Evolutionary conservation across 1,140 invertebrate species (phyloP).

Genomic region (Mylabris phalerata): DNA sequence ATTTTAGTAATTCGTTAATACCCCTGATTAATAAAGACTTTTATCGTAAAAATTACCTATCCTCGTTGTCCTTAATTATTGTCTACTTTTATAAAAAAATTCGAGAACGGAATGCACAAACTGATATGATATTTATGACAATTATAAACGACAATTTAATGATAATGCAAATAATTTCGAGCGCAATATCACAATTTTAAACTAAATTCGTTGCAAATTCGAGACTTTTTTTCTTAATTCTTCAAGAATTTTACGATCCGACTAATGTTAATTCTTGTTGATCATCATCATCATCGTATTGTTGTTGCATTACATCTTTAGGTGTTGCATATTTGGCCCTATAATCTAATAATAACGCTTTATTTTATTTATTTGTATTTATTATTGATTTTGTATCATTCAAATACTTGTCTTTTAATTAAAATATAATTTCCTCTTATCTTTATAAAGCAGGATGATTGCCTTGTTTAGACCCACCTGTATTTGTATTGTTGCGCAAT

Average conservation of each 20-base stretch:
- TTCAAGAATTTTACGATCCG: not conserved
- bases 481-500: slow-evolving; percentile 12
- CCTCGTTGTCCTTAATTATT: too few relatives aligned
- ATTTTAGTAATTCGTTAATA: too few relatives aligned
- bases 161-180: too few relatives aligned
- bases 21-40: too few relatives aligned
- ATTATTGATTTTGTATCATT: too few relatives aligned
- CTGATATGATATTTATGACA: too few relatives aligned
- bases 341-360: slow-evolving; percentile 18
- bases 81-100: too few relatives aligned
- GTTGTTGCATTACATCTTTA: slow-evolving; percentile 14
- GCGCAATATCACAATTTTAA: too few relatives aligned
- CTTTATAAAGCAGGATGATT: not conserved
- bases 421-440: not conserved
- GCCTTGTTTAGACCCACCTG: slow-evolving; percentile 6
- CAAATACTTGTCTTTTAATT: not conserved
- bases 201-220: not conserved
- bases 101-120: too few relatives aligned
- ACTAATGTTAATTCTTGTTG: slow-evolving; percentile 26
- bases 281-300: slow-evolving; percentile 30
- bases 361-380: not conserved
- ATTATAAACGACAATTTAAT: too few relatives aligned
- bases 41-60: too few relatives aligned
- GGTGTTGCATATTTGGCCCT: slow-evolving; percentile 11
- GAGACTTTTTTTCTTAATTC: not conserved